phyloP scores from a whole-genome alignment of 2,888 invertebrate species.

The Drosophila phalerata region DNA sequence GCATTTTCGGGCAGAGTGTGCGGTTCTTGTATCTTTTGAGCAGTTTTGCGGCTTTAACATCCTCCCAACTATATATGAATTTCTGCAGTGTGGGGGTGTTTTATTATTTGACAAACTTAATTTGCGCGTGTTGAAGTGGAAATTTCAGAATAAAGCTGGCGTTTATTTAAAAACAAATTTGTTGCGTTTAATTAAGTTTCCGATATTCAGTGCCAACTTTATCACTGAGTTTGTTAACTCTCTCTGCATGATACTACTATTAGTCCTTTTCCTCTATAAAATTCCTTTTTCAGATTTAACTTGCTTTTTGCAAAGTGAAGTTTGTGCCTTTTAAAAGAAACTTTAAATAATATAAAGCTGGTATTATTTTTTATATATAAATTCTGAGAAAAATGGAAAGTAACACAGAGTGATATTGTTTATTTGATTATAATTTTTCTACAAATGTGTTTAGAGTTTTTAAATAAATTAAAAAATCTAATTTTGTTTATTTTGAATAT shows the following conservation, averaged over 20 bases:
- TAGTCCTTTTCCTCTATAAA: too few species aligned
- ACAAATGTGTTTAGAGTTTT: too few species aligned
- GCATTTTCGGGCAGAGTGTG: constrained; percentile 31
- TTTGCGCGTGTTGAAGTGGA: constrained; percentile 4
- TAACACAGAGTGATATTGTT: too few species aligned
- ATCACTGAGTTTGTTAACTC: background rate
- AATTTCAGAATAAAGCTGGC: constrained; percentile 4
- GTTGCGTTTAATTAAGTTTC: background rate
- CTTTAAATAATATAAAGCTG: constrained; percentile 1
- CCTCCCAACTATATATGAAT: background rate
- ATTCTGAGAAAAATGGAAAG: too few species aligned
- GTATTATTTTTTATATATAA: background rate
- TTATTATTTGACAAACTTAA: constrained; percentile 29
- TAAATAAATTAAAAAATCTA: too few species aligned
- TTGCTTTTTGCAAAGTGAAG: constrained; percentile 9
- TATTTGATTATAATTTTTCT: too few species aligned
- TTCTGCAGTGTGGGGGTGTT: background rate
- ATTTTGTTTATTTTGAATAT: too few species aligned
- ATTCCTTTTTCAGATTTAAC: background rate
- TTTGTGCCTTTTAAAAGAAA: constrained; percentile 1
- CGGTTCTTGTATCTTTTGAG: constrained; percentile 49
- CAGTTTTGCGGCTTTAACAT: constrained; percentile 41
- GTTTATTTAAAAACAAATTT: background rate
- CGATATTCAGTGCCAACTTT: background rate
- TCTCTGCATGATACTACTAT: background rate